A percentile compares a stretch with the other conserved stretches of the same genome.
These are phyloP conservation scores for Antheraea assamensis DNA, from an alignment of 2,888 invertebrate species.

Conservation along the genomic window DNA sequence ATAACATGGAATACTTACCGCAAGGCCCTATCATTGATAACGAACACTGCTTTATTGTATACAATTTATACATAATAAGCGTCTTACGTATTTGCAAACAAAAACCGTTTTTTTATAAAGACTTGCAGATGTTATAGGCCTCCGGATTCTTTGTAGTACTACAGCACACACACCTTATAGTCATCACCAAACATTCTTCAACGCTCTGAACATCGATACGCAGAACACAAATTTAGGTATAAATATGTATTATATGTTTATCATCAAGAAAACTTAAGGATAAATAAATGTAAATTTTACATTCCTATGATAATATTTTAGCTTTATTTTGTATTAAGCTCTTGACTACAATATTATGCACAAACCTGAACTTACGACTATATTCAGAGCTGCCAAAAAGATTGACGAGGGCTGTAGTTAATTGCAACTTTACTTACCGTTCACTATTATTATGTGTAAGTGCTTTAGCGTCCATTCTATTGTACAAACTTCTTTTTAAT, in stretches of 20 bases:
- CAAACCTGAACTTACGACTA: no score
- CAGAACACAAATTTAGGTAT: no score
- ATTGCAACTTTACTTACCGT: background rate
- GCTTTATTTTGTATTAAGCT: no score
- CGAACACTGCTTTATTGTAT: background rate
- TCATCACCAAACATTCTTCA: no score
- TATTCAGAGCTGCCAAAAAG: no score
- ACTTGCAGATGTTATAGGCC: background rate
- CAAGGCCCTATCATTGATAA: background rate
- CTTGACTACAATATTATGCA: no score
- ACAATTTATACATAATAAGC: background rate
- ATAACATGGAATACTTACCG: background rate
- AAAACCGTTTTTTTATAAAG: background rate
- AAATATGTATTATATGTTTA: no score
- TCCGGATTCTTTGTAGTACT: background rate
- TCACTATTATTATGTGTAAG: background rate
- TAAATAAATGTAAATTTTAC: no score
- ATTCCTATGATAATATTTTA: no score
- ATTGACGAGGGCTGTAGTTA: no score
- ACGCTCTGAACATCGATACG: no score
- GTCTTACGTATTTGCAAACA: background rate
- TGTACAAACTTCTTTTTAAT: background rate
- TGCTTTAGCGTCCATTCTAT: background rate
- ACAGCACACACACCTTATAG: background rate
- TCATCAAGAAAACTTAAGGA: no score